phyloP scores from a whole-genome alignment of 2,888 invertebrate genomes.

The Liodrosophila aerea region DNA sequence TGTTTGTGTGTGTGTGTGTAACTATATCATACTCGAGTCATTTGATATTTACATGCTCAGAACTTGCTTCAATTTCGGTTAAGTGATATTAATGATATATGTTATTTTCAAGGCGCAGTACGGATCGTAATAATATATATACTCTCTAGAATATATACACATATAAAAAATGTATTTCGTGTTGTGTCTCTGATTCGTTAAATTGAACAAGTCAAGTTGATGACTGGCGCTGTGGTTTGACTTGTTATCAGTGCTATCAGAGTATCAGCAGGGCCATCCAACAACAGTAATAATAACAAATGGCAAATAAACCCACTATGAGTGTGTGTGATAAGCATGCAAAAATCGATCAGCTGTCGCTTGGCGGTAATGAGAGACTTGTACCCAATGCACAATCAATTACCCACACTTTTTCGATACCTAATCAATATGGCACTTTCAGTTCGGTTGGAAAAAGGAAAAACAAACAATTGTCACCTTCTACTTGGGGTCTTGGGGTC shows the following conservation, averaged over 20 bases:
- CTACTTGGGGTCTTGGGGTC: not conserved
- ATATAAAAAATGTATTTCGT: conserved; percentile 5
- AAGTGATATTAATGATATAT: conserved; percentile 33
- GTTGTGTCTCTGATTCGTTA: conserved; percentile 45
- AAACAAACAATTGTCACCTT: no score
- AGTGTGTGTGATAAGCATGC: conserved; percentile 58
- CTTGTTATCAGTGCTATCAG: conserved; percentile 35
- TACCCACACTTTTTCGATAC: conserved; percentile 55
- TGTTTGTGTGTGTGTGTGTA: not conserved
- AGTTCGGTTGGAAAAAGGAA: conserved; percentile 9
- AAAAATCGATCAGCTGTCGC: conserved; percentile 75
- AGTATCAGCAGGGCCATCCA: not conserved
- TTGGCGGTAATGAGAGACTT: conserved; percentile 55
- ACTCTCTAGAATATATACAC: not conserved
- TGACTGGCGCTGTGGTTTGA: conserved; percentile 37
- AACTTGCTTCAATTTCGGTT: conserved; percentile 37
- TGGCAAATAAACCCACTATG: conserved; percentile 29
- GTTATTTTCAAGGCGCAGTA: conserved; percentile 39
- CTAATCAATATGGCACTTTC: conserved; percentile 66
- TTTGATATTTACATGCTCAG: conserved; percentile 30
- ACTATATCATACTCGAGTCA: conserved; percentile 27
- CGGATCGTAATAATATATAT: conserved; percentile 1
- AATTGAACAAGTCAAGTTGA: conserved; percentile 37
- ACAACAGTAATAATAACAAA: conserved; percentile 24
- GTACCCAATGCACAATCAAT: conserved; percentile 65